Base-by-base conservation (phyloP, 2,888 invertebrate genomes). In the Pimpla rufipes region DNA sequence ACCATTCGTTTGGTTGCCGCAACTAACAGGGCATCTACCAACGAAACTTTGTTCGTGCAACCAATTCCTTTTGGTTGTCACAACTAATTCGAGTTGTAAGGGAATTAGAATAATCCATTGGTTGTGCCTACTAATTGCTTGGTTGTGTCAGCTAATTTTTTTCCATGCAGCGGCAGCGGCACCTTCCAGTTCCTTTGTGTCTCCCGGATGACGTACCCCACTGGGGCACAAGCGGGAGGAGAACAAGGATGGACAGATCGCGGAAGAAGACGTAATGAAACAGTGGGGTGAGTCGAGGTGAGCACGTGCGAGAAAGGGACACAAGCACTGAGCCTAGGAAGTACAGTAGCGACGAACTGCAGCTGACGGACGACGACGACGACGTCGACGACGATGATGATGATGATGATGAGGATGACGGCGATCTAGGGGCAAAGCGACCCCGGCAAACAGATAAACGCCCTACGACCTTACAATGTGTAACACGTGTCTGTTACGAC, bases 401-500 rank as follows among this genome's bases (percentile, higher is more conserved):
- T 71, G 78, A 78, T 68, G 81, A 82, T 70, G 62, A 81, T 67
- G 83, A 76, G 66, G 66, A 82, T 70, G 68, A 71, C 50, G 79
- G 79, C 70, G 37, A 74, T 70, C 73, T 68, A 13, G 45, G 7
- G 40, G 35, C 59, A 23, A 42, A 76, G 64, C 57, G 80, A 78
- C 85, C 81, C 80, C 62, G 55, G 70, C 79, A 35, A 68, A 35
- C 47, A 64, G 50, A 47, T 55, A 50, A 42, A 66, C 29, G 35
- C 76, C 68, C 66, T 18, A 45, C 67, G 67, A 50, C 59, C 59
- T 47, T 37, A 37, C 37, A 35, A 45, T 67, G 62, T 88, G 90
- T 90, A 92, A 91, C 93, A 92, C 92, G 93, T 92, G 93, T 90
- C 90, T 90, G 88, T 92, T 91, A 91, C 91, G 90, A 89, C 90